phyloP scores from a whole-genome alignment of 2,888 invertebrate genomes.

The Caenorhabditis uteleia region DNA sequence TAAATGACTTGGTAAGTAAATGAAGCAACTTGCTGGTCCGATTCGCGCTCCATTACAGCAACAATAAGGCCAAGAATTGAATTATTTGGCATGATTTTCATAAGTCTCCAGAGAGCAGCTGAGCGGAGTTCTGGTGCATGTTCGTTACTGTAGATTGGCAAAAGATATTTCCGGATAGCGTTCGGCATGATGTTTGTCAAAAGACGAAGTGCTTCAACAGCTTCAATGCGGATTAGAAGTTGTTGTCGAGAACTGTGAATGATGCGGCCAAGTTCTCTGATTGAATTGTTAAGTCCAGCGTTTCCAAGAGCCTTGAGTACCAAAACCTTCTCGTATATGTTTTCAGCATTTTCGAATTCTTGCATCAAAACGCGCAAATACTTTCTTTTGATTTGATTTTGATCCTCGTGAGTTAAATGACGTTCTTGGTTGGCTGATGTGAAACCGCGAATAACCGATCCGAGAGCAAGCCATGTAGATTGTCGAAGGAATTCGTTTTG shows the following conservation, averaged over 20 bases:
- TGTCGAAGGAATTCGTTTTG: slow-evolving; percentile 35
- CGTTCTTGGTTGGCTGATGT: neutral
- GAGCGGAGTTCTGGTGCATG: slow-evolving; percentile 55
- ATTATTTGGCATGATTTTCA: slow-evolving; percentile 52
- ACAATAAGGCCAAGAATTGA: slow-evolving; percentile 55
- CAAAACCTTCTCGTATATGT: slow-evolving; percentile 59
- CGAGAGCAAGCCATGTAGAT: slow-evolving; percentile 44
- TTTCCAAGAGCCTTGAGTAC: slow-evolving; percentile 64
- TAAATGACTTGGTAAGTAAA: slow-evolving; percentile 52
- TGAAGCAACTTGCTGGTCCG: slow-evolving; percentile 52
- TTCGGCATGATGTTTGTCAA: slow-evolving; percentile 33
- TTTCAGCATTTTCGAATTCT: slow-evolving; percentile 41
- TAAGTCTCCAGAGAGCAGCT: slow-evolving; percentile 52
- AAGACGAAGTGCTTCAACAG: slow-evolving; percentile 61
- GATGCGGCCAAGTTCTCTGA: slow-evolving; percentile 57
- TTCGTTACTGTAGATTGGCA: slow-evolving; percentile 60
- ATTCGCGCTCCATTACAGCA: slow-evolving; percentile 47
- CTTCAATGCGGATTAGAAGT: slow-evolving; percentile 53
- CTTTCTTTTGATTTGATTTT: slow-evolving; percentile 26
- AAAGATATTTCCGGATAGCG: slow-evolving; percentile 46
- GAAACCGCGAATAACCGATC: slow-evolving; percentile 39
- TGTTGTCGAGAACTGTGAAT: slow-evolving; percentile 48
- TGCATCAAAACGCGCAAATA: slow-evolving; percentile 39
- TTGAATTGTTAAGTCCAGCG: slow-evolving; percentile 56
- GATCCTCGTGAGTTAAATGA: slow-evolving; percentile 33